These are phyloP conservation scores for Cotesia congregata DNA, from an alignment of 2,888 invertebrate genomes.

Conservation along the genomic window DNA sequence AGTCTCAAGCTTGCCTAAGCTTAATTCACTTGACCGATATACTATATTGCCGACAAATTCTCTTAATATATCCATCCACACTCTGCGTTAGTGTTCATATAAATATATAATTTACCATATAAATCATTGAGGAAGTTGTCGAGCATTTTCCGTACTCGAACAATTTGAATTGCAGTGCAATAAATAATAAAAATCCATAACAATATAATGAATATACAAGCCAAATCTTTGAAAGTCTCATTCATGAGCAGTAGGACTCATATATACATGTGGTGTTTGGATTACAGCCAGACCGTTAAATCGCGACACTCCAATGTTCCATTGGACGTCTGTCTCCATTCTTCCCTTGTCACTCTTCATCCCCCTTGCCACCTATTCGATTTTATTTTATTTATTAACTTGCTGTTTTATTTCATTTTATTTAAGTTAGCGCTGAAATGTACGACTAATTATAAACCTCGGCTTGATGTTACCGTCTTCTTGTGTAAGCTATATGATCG, in stretches of 20 bases:
- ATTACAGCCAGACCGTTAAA: slow-evolving; percentile 56
- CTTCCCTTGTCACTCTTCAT: slow-evolving; percentile 16
- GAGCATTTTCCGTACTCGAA: not conserved
- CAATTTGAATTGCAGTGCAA: slow-evolving; percentile 12
- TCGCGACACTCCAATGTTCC: slow-evolving; percentile 49
- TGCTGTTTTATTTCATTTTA: slow-evolving; percentile 8
- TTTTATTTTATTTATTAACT: not conserved
- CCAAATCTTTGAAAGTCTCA: slow-evolving; percentile 50
- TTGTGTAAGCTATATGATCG: slow-evolving; percentile 29
- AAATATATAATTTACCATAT: not conserved
- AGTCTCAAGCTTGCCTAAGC: slow-evolving; percentile 23
- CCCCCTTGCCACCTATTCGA: slow-evolving; percentile 16
- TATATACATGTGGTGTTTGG: slow-evolving; percentile 56
- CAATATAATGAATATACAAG: slow-evolving; percentile 18
- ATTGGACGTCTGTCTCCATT: slow-evolving; percentile 46
- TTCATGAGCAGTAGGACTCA: slow-evolving; percentile 57
- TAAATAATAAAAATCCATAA: slow-evolving; percentile 10
- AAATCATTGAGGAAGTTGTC: not conserved
- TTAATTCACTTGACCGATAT: slow-evolving; percentile 38
- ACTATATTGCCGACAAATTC: slow-evolving; percentile 10
- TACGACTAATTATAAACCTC: slow-evolving; percentile 35
- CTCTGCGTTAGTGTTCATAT: slow-evolving; percentile 5
- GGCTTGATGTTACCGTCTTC: slow-evolving; percentile 9
- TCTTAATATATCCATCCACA: slow-evolving; percentile 9
- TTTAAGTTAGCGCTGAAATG: slow-evolving; percentile 12